These are phyloP conservation scores for Heliothis peltigera DNA, from an alignment of 2,888 invertebrate genomes.

Conservation along the genomic window DNA sequence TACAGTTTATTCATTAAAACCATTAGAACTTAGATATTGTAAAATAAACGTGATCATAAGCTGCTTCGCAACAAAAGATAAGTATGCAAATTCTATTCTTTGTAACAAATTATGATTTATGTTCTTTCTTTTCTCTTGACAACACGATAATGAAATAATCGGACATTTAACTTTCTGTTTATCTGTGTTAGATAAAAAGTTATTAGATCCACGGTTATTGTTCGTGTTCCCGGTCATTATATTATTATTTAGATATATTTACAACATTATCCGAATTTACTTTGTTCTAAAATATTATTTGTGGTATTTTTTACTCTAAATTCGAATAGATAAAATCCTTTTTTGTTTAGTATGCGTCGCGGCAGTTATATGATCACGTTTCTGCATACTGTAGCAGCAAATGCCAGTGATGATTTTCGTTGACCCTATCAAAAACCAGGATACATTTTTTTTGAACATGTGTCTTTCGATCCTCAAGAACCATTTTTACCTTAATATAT, in stretches of 20 bases:
- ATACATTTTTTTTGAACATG: constrained; percentile 23
- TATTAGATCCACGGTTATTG: constrained; percentile 21
- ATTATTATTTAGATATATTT: background rate
- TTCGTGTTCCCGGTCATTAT: constrained; percentile 21
- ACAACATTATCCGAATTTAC: too few species aligned
- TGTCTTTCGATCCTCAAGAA: constrained; percentile 7
- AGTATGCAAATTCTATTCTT: background rate
- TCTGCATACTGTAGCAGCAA: constrained; percentile 39
- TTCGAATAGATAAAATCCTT: background rate
- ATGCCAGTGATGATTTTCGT: constrained; percentile 40
- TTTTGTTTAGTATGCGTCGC: background rate
- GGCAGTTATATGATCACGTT: constrained; percentile 40
- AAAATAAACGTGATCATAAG: constrained; percentile 51
- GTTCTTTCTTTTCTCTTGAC: constrained; percentile 24
- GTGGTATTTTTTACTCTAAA: background rate
- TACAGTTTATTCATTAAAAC: constrained; percentile 13
- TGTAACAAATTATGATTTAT: background rate
- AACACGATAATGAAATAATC: constrained; percentile 24
- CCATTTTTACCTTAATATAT: background rate
- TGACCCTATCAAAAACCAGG: background rate
- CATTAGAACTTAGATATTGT: constrained; percentile 32
- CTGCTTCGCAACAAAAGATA: constrained; percentile 2
- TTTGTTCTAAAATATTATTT: background rate
- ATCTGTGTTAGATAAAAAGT: constrained; percentile 44
- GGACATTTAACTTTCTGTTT: constrained; percentile 27